Conservation (phyloP, 2,797 vertebrate species). For the Todus mexicanus region DNA sequence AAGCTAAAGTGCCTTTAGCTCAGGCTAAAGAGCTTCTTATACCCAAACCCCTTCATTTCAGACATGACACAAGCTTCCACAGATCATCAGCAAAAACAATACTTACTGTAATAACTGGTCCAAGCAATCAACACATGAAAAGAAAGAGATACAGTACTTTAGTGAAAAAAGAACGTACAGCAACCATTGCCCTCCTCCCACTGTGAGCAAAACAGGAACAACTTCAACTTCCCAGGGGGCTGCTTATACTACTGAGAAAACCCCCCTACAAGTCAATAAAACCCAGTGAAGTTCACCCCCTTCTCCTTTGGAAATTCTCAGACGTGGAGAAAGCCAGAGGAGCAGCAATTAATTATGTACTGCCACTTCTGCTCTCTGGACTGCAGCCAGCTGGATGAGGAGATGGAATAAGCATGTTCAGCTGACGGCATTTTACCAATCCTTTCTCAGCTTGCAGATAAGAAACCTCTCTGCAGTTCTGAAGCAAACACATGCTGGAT, state of each 20-base stretch:
- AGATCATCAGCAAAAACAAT: conserved; percentile 23
- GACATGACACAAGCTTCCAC: neutral
- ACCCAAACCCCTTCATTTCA: neutral
- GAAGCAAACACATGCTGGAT: neutral
- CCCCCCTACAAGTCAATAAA: neutral
- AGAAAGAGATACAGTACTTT: conserved; percentile 70
- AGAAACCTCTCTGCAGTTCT: neutral
- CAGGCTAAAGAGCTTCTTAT: neutral
- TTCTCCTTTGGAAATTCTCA: conserved; percentile 26
- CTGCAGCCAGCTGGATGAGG: conserved; percentile 16
- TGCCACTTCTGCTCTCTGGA: conserved; percentile 12
- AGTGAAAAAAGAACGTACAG: conserved; percentile 38
- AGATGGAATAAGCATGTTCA: conserved; percentile 20
- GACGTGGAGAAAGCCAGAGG: conserved; percentile 17
- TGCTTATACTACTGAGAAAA: neutral
- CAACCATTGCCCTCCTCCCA: neutral
- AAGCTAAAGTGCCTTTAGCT: neutral
- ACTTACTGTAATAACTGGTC: conserved; percentile 86
- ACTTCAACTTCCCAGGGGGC: neutral
- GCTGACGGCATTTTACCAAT: conserved; percentile 44
- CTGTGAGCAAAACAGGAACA: neutral
- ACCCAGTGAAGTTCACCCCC: neutral
- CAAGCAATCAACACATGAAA: conserved; percentile 69
- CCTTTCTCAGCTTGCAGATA: conserved; percentile 27
- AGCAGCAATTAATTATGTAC: conserved; percentile 60